These are phyloP conservation scores for Falco peregrinus DNA, from an alignment of 2,797 vertebrate species.

Conservation along the genomic window DNA sequence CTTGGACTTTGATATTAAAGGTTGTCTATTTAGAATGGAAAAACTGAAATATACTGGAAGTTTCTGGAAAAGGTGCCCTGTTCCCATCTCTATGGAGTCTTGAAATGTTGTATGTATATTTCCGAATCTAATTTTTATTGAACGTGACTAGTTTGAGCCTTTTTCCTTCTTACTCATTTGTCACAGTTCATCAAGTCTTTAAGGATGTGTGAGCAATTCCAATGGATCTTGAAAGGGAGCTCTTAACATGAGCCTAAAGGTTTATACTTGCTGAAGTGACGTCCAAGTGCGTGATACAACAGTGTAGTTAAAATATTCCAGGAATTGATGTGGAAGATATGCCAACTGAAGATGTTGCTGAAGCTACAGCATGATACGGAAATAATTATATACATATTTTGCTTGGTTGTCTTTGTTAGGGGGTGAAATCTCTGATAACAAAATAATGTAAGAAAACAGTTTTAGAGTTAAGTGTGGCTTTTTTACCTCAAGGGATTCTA, in stretches of 20 bases:
- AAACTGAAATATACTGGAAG: neutral
- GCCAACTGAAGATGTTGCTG: neutral
- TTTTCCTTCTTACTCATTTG: neutral
- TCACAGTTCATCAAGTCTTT: neutral
- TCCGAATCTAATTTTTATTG: neutral
- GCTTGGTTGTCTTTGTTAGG: neutral
- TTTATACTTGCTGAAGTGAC: neutral
- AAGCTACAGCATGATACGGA: neutral
- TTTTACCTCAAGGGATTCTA: neutral
- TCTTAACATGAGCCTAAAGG: neutral
- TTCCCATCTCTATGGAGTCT: neutral
- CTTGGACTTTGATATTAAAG: neutral
- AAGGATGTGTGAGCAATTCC: neutral
- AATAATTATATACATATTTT: neutral
- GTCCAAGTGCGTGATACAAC: neutral
- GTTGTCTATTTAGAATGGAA: neutral
- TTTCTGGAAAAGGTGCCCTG: neutral
- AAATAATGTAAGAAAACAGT: neutral
- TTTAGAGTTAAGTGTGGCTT: neutral
- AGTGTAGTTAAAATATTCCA: neutral
- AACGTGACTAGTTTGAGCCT: neutral
- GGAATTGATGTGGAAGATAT: neutral
- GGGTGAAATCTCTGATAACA: neutral
- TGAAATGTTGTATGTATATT: neutral
- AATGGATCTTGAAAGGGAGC: neutral